These are phyloP conservation scores for Dallia pectoralis DNA, from an alignment of 2,797 vertebrate genomes.

Conservation along the genomic window DNA sequence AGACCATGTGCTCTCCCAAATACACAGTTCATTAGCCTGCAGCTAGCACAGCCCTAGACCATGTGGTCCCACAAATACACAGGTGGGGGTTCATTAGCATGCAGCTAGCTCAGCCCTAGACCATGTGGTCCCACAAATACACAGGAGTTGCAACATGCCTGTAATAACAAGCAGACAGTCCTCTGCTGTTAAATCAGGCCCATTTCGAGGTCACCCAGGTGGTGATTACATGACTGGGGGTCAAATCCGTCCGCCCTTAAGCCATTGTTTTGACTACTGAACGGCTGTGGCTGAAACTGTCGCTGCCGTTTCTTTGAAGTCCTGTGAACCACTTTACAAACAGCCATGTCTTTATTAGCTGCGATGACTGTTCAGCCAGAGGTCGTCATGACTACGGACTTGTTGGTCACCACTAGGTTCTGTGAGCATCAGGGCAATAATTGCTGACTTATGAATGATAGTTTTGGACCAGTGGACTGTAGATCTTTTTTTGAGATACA, in stretches of 20 bases:
- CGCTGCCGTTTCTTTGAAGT: not conserved
- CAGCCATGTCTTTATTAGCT: constrained; percentile 5
- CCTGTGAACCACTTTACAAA: constrained; percentile 13
- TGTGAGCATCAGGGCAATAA: not conserved
- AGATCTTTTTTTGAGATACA: constrained; percentile 26
- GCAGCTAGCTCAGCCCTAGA: not conserved
- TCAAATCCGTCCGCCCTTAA: constrained; percentile 52
- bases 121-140: not conserved
- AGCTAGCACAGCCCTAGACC: too few species aligned
- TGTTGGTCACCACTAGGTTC: not conserved
- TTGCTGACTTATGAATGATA: constrained; percentile 45
- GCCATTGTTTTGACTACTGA: constrained; percentile 16
- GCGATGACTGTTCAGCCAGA: not conserved
- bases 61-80: too few species aligned
- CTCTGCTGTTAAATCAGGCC: constrained; percentile 17
- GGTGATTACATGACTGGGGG: constrained; percentile 19
- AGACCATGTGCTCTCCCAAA: too few species aligned
- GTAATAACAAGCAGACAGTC: constrained; percentile 8
- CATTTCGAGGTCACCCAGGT: constrained; percentile 17
- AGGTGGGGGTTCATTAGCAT: too few species aligned
- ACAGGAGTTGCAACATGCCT: constrained; percentile 32
- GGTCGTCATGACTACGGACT: constrained; percentile 38
- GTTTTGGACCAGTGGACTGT: constrained; percentile 26
- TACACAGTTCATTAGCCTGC: too few species aligned
- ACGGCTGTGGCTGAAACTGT: not conserved